Conservation (phyloP, 1,140 invertebrate genomes). For the Lordiphosa collinella region DNA sequence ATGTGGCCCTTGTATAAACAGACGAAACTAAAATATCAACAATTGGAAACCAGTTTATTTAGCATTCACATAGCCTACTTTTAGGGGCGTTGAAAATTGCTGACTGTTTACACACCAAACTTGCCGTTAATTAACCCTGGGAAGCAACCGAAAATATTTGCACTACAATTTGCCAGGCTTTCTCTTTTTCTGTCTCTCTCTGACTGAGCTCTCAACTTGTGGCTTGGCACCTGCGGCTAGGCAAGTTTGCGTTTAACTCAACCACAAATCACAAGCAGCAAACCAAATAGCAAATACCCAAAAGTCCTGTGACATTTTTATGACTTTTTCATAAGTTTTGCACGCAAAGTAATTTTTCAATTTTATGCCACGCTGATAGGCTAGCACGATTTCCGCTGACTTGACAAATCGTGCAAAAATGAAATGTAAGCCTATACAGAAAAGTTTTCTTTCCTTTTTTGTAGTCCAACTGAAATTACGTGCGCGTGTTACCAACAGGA, state of each 20-base stretch:
- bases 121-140: conserved; percentile 43
- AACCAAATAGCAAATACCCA: conserved; percentile 13
- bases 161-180: conserved; percentile 29
- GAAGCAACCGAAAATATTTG: conserved; percentile 38
- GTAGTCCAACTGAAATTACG: conserved; percentile 39
- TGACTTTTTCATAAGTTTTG: conserved; percentile 68
- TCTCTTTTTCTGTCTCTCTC: neutral
- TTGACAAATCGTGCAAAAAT: conserved; percentile 78
- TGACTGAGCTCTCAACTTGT: conserved; percentile 7
- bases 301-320: conserved; percentile 46
- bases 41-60: conserved; percentile 3
- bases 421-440: conserved; percentile 64
- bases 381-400: conserved; percentile 77
- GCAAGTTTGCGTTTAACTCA: conserved; percentile 59
- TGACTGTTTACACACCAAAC: conserved; percentile 40
- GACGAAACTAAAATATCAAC: too few relatives aligned
- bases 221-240: conserved; percentile 40
- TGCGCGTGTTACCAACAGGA: conserved; percentile 51
- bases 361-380: conserved; percentile 73
- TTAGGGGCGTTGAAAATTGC: conserved; percentile 26
- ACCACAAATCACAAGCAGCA: conserved; percentile 56
- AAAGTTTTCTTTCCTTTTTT: conserved; percentile 12
- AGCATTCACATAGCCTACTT: conserved; percentile 9
- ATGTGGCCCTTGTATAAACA: too few relatives aligned
- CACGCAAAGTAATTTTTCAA: conserved; percentile 76